These are phyloP conservation scores for Drosophila testacea DNA, from an alignment of 2,888 invertebrate genomes.

Conservation along the genomic window DNA sequence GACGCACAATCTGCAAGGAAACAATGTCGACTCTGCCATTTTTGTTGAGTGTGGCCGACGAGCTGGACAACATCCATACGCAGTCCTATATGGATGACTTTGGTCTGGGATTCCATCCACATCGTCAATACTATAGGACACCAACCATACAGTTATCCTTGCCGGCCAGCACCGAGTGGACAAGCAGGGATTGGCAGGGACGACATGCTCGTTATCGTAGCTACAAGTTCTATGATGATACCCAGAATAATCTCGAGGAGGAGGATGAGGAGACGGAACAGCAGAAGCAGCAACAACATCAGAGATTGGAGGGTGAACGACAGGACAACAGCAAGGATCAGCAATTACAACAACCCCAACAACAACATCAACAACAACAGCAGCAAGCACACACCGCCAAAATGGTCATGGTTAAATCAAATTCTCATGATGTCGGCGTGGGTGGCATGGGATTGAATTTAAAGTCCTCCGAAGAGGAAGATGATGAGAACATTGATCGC, in stretches of 20 bases:
- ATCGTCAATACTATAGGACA: constrained; percentile 83
- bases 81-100: constrained; percentile 85
- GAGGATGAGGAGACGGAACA: constrained; percentile 52
- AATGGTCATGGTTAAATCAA: constrained; percentile 66
- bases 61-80: constrained; percentile 84
- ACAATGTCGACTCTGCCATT: constrained; percentile 85
- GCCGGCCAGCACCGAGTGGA: constrained; percentile 84
- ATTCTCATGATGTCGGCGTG: constrained; percentile 67
- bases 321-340: constrained; percentile 21
- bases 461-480: constrained; percentile 69
- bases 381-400: constrained; percentile 37
- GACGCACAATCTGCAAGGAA: constrained; percentile 53
- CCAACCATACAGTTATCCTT: constrained; percentile 84
- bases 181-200: constrained; percentile 74
- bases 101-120: constrained; percentile 84
- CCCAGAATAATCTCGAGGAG: constrained; percentile 77
- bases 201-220: constrained; percentile 74
- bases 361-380: constrained; percentile 19
- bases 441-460: constrained; percentile 67
- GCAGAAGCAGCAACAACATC: constrained; percentile 25
- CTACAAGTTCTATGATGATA: constrained; percentile 81
- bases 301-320: constrained; percentile 27
- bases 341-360: constrained; percentile 29
- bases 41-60: constrained; percentile 84
- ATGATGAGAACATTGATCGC: constrained; percentile 82